phyloP scores from a whole-genome alignment of 2,797 vertebrate genomes.

The Furcifer pardalis region DNA sequence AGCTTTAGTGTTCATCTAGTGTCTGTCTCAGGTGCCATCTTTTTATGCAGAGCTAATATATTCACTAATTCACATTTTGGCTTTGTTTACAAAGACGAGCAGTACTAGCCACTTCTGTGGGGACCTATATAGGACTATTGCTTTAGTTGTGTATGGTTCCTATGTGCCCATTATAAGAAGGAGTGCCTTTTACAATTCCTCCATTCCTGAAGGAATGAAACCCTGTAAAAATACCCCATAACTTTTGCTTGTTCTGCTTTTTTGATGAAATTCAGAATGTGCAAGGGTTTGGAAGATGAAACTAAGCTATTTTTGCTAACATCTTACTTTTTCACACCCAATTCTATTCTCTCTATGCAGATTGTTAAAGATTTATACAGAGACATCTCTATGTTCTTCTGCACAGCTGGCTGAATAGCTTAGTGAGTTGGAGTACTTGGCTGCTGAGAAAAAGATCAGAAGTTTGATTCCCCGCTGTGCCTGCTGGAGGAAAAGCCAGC shows the following conservation, averaged over 20 bases:
- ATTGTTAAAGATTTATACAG: not conserved
- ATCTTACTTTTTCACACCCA: not conserved
- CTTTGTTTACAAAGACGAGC: constrained; percentile 13
- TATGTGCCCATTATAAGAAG: too few relatives aligned
- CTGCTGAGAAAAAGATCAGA: too few relatives aligned
- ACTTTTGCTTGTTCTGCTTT: not conserved
- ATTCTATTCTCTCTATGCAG: not conserved
- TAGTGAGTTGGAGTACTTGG: too few relatives aligned
- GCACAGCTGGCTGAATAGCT: too few relatives aligned
- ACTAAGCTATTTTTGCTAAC: not conserved
- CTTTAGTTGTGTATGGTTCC: not conserved
- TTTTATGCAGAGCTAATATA: constrained; percentile 30
- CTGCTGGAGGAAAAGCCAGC: too few relatives aligned
- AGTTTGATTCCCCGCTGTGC: too few relatives aligned
- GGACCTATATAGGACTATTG: not conserved
- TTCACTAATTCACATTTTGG: constrained; percentile 21
- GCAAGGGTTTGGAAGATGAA: not conserved
- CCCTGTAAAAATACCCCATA: not conserved
- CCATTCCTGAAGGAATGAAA: not conserved
- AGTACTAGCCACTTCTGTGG: not conserved
- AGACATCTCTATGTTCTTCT: too few relatives aligned
- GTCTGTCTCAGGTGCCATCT: not conserved
- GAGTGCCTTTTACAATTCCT: not conserved
- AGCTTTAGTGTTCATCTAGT: constrained; percentile 23
- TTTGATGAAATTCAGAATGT: not conserved